Percentiles rank a stretch among this genome's conserved stretches.
Evolutionary conservation across 2,113 vertebrate species (phyloP).

Genomic region (Bostrychus sinensis): DNA sequence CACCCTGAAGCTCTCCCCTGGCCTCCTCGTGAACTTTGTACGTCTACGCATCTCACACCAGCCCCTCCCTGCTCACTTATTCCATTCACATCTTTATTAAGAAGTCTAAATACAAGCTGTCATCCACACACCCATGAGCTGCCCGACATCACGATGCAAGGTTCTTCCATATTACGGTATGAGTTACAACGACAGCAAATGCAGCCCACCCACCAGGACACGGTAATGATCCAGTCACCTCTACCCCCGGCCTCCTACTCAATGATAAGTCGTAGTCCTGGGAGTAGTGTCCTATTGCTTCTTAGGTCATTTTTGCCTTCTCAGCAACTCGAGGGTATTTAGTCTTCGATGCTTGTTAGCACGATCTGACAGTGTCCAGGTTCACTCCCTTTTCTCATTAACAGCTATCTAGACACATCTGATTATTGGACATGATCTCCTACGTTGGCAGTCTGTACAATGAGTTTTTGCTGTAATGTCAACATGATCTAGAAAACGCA

Average conservation of each 20-base stretch:
- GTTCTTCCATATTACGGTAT: neutral
- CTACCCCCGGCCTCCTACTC: slow-evolving; percentile 14
- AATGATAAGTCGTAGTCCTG: neutral
- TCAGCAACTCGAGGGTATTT: slow-evolving; percentile 25
- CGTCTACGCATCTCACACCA: slow-evolving; percentile 13
- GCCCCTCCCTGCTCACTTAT: slow-evolving; percentile 13
- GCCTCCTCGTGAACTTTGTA: slow-evolving; percentile 20
- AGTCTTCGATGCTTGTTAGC: slow-evolving; percentile 11
- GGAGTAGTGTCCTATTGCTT: slow-evolving; percentile 11
- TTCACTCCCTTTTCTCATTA: slow-evolving; percentile 2
- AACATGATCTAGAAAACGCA: neutral
- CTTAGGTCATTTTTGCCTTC: slow-evolving; percentile 15
- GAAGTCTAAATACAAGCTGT: slow-evolving; percentile 4
- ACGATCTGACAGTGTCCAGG: neutral
- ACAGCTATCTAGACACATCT: neutral
- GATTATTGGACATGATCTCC: neutral
- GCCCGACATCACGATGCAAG: neutral
- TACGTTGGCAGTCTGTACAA: neutral
- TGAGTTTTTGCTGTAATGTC: neutral
- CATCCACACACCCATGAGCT: slow-evolving; percentile 17
- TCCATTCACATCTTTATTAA: slow-evolving; percentile 33
- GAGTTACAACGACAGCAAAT: neutral
- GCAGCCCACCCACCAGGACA: neutral
- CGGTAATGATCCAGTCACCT: slow-evolving; percentile 12
- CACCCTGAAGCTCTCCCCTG: slow-evolving; percentile 27